Conservation (phyloP, 2,888 invertebrate species). For the Dasypolia templi region DNA sequence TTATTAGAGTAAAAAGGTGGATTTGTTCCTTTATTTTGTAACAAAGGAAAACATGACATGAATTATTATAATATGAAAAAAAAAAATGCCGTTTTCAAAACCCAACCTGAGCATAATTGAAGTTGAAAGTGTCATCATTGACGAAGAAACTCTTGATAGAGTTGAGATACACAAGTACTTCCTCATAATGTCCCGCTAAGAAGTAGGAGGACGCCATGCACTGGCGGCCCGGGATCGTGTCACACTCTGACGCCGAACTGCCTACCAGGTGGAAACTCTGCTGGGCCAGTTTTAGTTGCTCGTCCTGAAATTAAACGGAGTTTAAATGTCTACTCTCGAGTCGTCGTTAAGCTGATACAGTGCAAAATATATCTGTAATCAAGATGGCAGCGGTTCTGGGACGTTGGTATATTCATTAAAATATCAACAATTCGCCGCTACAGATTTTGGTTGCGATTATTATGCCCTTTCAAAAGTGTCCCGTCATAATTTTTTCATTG, state of each 20-base stretch:
- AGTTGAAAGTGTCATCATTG: conserved; percentile 96
- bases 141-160: conserved; percentile 99
- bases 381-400: not conserved
- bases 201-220: conserved; percentile 99
- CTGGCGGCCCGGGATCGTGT: conserved; percentile 99
- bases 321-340: no score
- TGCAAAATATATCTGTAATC: not conserved
- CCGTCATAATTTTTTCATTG: not conserved
- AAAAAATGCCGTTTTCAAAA: no score
- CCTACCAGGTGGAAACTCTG: conserved; percentile 99
- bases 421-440: not conserved
- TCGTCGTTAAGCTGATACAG: not conserved
- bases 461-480: not conserved
- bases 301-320: conserved; percentile 91
- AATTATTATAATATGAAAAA: not conserved
- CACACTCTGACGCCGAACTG: conserved; percentile 98
- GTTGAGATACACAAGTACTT: conserved; percentile 98
- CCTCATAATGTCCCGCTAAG: conserved; percentile 98
- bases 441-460: not conserved
- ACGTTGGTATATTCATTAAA: no score
- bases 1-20: no score
- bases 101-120: conserved; percentile 93
- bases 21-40: no score
- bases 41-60: not conserved
- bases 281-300: conserved; percentile 98